Base-by-base conservation (phyloP, 2,888 invertebrate species). In the Cryptocheilus praepositus region DNA sequence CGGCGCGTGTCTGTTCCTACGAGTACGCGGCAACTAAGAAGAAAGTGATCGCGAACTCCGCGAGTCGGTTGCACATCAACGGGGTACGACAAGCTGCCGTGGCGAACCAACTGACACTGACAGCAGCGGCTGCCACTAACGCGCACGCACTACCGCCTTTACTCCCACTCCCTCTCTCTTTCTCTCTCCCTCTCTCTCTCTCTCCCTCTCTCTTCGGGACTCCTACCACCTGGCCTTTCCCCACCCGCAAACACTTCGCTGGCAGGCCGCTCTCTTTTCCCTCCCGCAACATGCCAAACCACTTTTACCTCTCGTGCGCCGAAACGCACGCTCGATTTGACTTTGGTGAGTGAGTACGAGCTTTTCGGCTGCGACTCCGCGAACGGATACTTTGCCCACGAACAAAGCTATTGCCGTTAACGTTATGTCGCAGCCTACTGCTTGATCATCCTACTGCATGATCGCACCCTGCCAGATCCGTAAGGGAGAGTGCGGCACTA, bases 91-190 rank as follows among this genome's bases (percentile, higher is more conserved):
- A 70, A 81, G 73, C 77, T 83, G 77, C 81, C 84, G 80, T 83
- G 82, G 80, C 85, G 84, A 78, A 82, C 80, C 80, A 83, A 85
- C 81, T 82, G 82, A 83, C 84, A 85, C 85, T 85, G 85, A 83
- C 81, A 79, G 74, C 74, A 70, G 73, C 74, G 67, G 65, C 65
- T 85, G 86, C 88, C 68, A 64, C 72, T 64, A 72, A 53, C 74
- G 82, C 86, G 88, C 89, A 90, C 90, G 90, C 91, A 91, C 75
- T 64, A 62, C 64, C 61, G 56, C 63, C 52, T 49, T 22, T 61
- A 28, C 58, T 46, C 59, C 45, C 57, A 64, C 73, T 46, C n/a
- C n/a, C n/a, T n/a, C n/a, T n/a, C n/a, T n/a, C n/a, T n/a, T n/a
- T n/a, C 53, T 28, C 16, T 15, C n/a, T 11, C 25, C 45, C n/a